phyloP scores from a whole-genome alignment of 2,113 vertebrate species.

The Campylorhamphus procurvoides region DNA sequence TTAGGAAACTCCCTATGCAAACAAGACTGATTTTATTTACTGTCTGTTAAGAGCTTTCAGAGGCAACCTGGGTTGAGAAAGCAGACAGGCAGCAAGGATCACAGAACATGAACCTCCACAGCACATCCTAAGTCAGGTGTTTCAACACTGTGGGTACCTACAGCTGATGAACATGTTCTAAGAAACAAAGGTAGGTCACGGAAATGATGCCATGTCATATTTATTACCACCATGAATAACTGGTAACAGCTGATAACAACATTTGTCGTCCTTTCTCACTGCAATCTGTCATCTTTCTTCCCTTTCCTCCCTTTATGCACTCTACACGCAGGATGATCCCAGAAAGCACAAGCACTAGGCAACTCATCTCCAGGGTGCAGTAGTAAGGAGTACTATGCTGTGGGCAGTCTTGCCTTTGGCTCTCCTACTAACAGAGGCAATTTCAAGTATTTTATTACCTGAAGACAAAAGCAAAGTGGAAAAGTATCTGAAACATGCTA shows the following conservation, averaged over 20 bases:
- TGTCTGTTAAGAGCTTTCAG: not conserved
- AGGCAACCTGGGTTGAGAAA: not conserved
- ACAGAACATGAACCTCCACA: not conserved
- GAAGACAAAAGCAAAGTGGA: not conserved
- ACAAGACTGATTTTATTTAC: not conserved
- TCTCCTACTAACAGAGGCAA: not conserved
- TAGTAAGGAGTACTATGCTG: not conserved
- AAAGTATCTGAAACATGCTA: not conserved
- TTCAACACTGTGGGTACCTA: not conserved
- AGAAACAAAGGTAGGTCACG: not conserved
- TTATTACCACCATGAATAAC: not conserved
- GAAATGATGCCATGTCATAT: not conserved
- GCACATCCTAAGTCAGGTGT: not conserved
- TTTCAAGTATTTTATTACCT: not conserved
- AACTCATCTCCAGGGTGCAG: not conserved
- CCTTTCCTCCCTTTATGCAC: not conserved
- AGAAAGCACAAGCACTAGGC: not conserved
- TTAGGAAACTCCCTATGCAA: conserved; percentile 7
- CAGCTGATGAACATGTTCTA: not conserved
- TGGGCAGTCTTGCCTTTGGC: not conserved
- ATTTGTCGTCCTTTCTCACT: not conserved
- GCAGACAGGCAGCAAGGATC: not conserved
- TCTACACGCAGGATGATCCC: not conserved
- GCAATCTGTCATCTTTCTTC: not conserved
- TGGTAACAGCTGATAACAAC: not conserved